These are phyloP conservation scores for Amblyraja radiata DNA, from an alignment of 2,797 vertebrate species.

Conservation along the genomic window DNA sequence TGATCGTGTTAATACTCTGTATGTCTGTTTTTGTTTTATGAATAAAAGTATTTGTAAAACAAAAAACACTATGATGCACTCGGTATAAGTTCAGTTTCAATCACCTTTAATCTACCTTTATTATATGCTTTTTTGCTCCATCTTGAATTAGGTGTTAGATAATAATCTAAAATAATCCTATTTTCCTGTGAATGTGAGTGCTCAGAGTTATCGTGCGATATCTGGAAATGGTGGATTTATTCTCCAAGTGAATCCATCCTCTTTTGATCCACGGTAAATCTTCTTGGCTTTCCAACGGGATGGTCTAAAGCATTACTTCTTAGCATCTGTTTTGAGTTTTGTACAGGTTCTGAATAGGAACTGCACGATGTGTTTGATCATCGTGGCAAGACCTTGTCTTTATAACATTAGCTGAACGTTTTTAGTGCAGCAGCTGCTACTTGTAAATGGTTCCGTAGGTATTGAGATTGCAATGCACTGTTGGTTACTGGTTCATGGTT, in stretches of 20 bases:
- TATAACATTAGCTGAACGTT: not conserved
- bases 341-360: not conserved
- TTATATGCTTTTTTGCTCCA: not conserved
- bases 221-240: not conserved
- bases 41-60: no score
- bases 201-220: not conserved
- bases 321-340: constrained; percentile 1
- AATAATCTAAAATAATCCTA: not conserved
- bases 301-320: constrained; percentile 3
- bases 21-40: no score
- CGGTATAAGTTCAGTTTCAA: no score
- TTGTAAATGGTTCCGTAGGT: not conserved
- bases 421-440: not conserved
- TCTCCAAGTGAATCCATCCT: constrained; percentile 10
- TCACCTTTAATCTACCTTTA: not conserved
- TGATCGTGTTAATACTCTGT: no score
- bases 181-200: not conserved
- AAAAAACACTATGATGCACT: no score
- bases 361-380: not conserved
- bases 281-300: not conserved
- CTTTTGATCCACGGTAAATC: not conserved
- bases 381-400: not conserved
- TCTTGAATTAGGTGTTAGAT: not conserved
- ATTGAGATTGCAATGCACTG: not conserved
- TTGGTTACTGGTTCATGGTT: not conserved